These are phyloP conservation scores for Scolanthus callimorphus DNA, from an alignment of 92 coral and sea anemone species.

Conservation along the genomic window DNA sequence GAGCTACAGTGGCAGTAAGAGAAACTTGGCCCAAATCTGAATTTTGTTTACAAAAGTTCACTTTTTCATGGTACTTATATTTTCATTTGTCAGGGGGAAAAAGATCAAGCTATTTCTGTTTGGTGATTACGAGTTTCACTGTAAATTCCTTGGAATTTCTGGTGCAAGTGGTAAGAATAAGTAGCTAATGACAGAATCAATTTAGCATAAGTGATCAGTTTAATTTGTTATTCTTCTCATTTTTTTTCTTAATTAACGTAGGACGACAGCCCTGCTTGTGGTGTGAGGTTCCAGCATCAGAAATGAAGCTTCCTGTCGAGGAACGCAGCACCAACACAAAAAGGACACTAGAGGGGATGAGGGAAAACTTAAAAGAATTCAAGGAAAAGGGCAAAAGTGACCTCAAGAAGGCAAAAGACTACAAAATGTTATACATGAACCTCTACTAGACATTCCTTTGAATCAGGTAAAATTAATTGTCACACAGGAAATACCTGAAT, in stretches of 20 bases:
- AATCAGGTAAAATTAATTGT: slow-evolving; percentile 3
- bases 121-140: slow-evolving; percentile 19
- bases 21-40: neutral
- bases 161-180: slow-evolving; percentile 20
- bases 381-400: slow-evolving; percentile 3
- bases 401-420: slow-evolving; percentile 13
- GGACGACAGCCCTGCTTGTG: slow-evolving; percentile 15
- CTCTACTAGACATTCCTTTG: slow-evolving; percentile 13
- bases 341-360: neutral
- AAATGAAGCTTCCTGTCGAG: slow-evolving; percentile 1
- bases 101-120: neutral
- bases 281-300: slow-evolving; percentile 3
- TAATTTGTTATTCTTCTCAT: too few relatives aligned
- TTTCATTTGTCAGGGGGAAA: neutral
- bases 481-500: neutral
- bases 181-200: neutral
- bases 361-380: neutral
- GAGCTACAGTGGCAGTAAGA: slow-evolving; percentile 11
- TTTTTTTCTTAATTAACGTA: neutral
- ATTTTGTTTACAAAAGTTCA: neutral
- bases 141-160: slow-evolving; percentile 2
- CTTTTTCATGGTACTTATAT: neutral
- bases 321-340: neutral
- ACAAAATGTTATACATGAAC: slow-evolving; percentile 21
- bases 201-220: too few relatives aligned